Percentiles rank a stretch among this genome's conserved stretches.
phyloP scores from a whole-genome alignment of 2,797 vertebrate species.

The Crocidura indochinensis region DNA sequence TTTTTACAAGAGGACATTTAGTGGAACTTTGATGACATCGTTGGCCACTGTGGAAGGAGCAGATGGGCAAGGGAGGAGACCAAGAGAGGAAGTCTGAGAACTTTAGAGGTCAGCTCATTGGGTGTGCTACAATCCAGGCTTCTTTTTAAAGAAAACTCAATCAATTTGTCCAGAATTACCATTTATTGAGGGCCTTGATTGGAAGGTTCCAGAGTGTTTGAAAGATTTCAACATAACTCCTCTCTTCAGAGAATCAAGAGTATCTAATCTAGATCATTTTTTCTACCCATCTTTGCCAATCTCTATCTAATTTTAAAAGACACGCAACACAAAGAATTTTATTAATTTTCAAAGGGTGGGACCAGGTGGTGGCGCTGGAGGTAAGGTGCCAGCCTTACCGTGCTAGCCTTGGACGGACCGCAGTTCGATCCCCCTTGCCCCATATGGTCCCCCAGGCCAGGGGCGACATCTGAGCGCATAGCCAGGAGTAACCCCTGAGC shows the following conservation, averaged over 20 bases:
- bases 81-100: background rate
- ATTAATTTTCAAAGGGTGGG: constrained; percentile 46
- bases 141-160: background rate
- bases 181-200: background rate
- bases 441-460: too few relatives aligned
- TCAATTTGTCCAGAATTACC: background rate
- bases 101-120: background rate
- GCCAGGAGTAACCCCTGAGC: too few relatives aligned
- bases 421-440: too few relatives aligned
- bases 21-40: background rate
- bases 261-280: background rate
- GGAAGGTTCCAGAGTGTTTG: background rate
- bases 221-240: constrained; percentile 22
- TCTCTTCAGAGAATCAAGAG: background rate
- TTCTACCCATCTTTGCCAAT: background rate
- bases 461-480: too few relatives aligned
- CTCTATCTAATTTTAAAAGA: constrained; percentile 3
- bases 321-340: background rate
- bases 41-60: fast-evolving
- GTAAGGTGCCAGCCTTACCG: too few relatives aligned
- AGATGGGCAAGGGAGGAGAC: background rate
- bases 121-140: background rate
- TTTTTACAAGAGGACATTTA: background rate
- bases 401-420: too few relatives aligned
- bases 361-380: too few relatives aligned